Evolutionary conservation across 2,888 invertebrate species (phyloP).

Genomic region (Cybosia mesomella): DNA sequence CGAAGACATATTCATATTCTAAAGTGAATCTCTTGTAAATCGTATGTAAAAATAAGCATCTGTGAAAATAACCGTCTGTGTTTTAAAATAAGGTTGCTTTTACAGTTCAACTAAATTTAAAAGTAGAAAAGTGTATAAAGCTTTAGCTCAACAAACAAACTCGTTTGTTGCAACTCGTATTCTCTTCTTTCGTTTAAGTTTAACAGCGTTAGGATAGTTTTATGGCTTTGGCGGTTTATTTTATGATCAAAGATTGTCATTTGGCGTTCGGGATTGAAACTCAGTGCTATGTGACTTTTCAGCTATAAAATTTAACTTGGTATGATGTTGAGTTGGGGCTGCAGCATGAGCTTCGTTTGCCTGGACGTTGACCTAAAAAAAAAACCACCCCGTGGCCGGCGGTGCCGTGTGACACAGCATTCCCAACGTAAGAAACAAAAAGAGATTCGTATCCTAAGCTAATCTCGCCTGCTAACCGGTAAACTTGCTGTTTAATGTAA

Average conservation of each 20-base stretch:
- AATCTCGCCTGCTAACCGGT: background rate
- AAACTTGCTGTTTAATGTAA: background rate
- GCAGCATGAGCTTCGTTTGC: no score
- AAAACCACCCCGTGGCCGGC: no score
- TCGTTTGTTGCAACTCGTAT: constrained; percentile 4
- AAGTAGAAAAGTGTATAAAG: constrained; percentile 10
- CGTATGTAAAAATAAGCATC: background rate
- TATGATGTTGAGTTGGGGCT: background rate
- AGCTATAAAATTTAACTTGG: background rate
- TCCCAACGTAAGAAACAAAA: no score
- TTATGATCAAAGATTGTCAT: constrained; percentile 14
- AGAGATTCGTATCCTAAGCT: no score
- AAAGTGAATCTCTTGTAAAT: constrained; percentile 1
- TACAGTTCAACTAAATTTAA: constrained; percentile 1
- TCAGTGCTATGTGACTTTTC: background rate
- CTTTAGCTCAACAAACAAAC: background rate
- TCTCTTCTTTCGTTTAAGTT: constrained; percentile 12
- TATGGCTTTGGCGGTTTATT: constrained; percentile 12
- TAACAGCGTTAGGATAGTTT: constrained; percentile 9
- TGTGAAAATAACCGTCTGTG: background rate
- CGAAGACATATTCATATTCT: background rate
- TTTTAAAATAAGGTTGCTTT: background rate
- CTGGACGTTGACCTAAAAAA: no score
- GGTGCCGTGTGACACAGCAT: no score
- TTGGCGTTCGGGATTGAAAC: background rate